A percentile compares a stretch with the other conserved stretches of the same genome.
Evolutionary conservation across 2,797 vertebrate species (phyloP).

Genomic region (Taenioides sp.): DNA sequence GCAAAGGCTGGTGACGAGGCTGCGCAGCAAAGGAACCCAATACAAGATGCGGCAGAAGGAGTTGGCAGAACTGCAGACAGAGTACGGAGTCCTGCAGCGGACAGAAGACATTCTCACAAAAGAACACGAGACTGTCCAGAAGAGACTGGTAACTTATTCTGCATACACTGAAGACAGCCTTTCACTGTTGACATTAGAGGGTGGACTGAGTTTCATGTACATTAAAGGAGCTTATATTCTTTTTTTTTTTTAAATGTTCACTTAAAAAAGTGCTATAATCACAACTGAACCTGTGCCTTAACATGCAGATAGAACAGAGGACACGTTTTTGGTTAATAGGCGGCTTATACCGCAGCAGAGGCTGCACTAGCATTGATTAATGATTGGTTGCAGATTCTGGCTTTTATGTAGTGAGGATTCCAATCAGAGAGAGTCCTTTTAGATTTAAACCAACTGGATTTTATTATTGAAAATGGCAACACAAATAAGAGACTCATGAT

Average conservation of each 20-base stretch:
- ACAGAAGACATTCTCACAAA: constrained; percentile 91
- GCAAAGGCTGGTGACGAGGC: constrained; percentile 90
- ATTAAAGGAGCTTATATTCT: background rate
- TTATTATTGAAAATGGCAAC: too few relatives aligned
- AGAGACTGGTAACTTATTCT: constrained; percentile 86
- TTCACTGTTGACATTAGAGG: background rate
- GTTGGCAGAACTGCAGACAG: constrained; percentile 85
- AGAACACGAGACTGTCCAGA: constrained; percentile 81
- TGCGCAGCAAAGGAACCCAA: constrained; percentile 87
- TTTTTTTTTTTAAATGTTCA: background rate
- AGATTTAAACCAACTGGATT: too few relatives aligned
- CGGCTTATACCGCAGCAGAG: too few relatives aligned
- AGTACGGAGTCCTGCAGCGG: constrained; percentile 90
- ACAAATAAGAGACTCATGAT: too few relatives aligned
- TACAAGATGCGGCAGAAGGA: constrained; percentile 91
- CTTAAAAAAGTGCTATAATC: too few relatives aligned
- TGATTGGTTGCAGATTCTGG: too few relatives aligned
- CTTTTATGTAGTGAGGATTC: too few relatives aligned
- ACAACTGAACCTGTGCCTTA: too few relatives aligned
- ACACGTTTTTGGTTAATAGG: too few relatives aligned
- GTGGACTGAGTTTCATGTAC: background rate
- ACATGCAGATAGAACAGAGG: too few relatives aligned
- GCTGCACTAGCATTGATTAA: too few relatives aligned
- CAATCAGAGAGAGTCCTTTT: too few relatives aligned
- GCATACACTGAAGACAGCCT: background rate